These are phyloP conservation scores for Rhaphigaster nebulosa DNA, from an alignment of 2,888 invertebrate species.

Conservation along the genomic window DNA sequence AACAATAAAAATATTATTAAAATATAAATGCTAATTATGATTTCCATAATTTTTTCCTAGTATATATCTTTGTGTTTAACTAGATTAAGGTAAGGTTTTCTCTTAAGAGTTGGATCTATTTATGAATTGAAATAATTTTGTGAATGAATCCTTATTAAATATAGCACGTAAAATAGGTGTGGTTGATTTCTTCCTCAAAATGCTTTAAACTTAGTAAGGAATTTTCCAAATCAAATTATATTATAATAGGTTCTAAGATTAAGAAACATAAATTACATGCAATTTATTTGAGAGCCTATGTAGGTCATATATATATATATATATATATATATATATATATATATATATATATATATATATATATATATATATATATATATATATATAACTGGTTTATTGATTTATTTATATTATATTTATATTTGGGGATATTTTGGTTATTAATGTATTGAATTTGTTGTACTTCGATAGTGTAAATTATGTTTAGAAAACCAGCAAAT, in stretches of 20 bases:
- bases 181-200: neutral
- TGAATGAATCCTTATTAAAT: constrained; percentile 9
- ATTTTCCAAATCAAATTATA: neutral
- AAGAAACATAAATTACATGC: neutral
- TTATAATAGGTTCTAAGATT: neutral
- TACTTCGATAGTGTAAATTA: neutral
- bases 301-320: neutral
- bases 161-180: neutral
- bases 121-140: neutral
- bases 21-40: constrained; percentile 42
- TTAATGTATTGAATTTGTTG: neutral
- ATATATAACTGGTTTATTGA: too few species aligned
- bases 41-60: neutral
- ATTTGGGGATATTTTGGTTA: neutral
- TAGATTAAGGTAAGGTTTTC: constrained; percentile 4
- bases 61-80: neutral
- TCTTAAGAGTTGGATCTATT: neutral
- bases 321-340: too few species aligned
- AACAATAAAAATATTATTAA: constrained; percentile 52
- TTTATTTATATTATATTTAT: too few species aligned
- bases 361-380: too few species aligned
- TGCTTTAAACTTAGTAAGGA: neutral
- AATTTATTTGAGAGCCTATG: neutral
- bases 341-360: too few species aligned
- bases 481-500: neutral